Conservation (phyloP, 2,888 invertebrate species). For the Helleia helle region DNA sequence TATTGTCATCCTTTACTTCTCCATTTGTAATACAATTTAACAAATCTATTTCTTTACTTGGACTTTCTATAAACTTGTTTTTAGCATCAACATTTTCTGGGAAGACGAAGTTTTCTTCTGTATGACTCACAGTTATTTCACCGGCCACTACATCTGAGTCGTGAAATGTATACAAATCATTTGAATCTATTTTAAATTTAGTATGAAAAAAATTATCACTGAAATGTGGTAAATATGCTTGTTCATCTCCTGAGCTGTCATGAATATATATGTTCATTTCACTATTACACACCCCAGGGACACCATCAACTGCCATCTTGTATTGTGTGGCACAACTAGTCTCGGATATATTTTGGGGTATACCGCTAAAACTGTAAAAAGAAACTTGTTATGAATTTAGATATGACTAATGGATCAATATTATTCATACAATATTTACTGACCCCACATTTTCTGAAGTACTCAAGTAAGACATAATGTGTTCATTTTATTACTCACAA, state of each 20-base stretch:
- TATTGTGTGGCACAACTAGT: constrained; percentile 66
- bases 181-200: constrained; percentile 69
- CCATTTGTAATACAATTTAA: constrained; percentile 46
- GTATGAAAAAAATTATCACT: constrained; percentile 61
- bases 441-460: constrained; percentile 71
- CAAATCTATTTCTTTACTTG: constrained; percentile 45
- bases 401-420: background rate
- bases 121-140: constrained; percentile 63
- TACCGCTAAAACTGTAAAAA: constrained; percentile 58
- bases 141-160: constrained; percentile 65
- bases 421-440: constrained; percentile 24
- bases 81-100: constrained; percentile 48
- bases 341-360: constrained; percentile 68
- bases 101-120: constrained; percentile 59
- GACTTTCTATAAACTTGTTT: constrained; percentile 41
- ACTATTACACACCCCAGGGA: constrained; percentile 47
- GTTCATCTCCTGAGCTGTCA: constrained; percentile 58
- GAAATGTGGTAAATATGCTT: constrained; percentile 53
- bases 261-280: constrained; percentile 62
- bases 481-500: constrained; percentile 61
- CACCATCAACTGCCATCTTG: constrained; percentile 65
- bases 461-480: constrained; percentile 71
- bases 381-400: constrained; percentile 5
- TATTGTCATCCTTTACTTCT: constrained; percentile 41
- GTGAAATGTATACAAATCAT: constrained; percentile 66